phyloP scores from a whole-genome alignment of 2,113 vertebrate genomes.

The Canis aureus region DNA sequence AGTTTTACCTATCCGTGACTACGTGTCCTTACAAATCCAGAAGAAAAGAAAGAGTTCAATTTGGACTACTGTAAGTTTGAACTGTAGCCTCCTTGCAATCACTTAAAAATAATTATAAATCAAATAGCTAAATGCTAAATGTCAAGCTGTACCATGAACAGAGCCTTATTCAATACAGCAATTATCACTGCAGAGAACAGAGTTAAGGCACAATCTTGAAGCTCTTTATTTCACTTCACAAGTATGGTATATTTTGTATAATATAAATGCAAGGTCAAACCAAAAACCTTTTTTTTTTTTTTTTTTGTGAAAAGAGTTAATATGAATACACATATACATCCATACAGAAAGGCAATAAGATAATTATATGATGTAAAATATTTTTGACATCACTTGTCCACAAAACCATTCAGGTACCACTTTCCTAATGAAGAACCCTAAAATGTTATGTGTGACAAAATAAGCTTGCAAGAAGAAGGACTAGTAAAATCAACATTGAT shows the following conservation, averaged over 20 bases:
- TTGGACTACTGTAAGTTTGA: slow-evolving; percentile 54
- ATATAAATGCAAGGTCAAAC: slow-evolving; percentile 28
- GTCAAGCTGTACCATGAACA: slow-evolving; percentile 47
- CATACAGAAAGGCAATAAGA: neutral
- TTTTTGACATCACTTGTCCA: neutral
- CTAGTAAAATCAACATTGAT: neutral
- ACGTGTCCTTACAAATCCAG: slow-evolving; percentile 47
- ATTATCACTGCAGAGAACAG: slow-evolving; percentile 39
- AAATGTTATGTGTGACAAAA: neutral
- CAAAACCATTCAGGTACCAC: neutral
- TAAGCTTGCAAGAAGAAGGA: neutral
- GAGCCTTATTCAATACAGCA: slow-evolving; percentile 62
- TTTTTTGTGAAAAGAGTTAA: neutral
- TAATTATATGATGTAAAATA: neutral
- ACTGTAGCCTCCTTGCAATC: neutral
- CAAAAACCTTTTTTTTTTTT: neutral
- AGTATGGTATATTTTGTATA: slow-evolving; percentile 29
- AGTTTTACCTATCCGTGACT: slow-evolving; percentile 49
- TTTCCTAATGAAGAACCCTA: slow-evolving; percentile 47
- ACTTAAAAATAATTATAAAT: slow-evolving; percentile 68
- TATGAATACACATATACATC: neutral
- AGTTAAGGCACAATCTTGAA: slow-evolving; percentile 29
- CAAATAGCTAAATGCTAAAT: slow-evolving; percentile 68
- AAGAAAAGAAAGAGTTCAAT: slow-evolving; percentile 49
- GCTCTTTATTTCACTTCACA: slow-evolving; percentile 54